Evolutionary conservation across 2,797 vertebrate genomes (phyloP), one percentile per base, ranked within the genome.

Genomic region (Sebastes iracundus): DNA sequence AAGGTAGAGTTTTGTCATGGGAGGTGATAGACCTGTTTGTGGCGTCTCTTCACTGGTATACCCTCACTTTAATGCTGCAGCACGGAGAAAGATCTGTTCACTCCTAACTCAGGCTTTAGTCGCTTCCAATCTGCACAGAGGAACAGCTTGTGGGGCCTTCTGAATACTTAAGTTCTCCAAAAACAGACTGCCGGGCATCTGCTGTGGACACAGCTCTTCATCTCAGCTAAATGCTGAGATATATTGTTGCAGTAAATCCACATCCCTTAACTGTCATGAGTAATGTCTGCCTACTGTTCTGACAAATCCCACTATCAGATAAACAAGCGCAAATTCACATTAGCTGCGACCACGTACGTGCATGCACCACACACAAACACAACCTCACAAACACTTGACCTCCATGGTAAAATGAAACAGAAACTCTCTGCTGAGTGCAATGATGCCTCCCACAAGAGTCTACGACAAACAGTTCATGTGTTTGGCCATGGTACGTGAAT

Each of bases 151-250:
- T 79, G 71, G 68, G 81, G 77, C 52, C 68, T 81, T 76, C 66
- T 82, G 66, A 86, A 86, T 78, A 65, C 71, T 84, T 82, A 80
- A 83, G 64, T 80, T 89, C 82, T 75, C 72, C 16, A 38, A 74
- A 87, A 90, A 83, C 88, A 93, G 87, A 88, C 90, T 89, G 90
- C 58, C 10, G n/a, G 85, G 81, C 86, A 90, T 91, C 87, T 94
- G 89, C 77, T 91, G 66, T 42, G 75, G 77, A 87, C 88, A 86
- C 62, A 88, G 75, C 70, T 76, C 58, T 85, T 49, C 2, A 22
- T 87, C 90, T 79, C 75, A 76, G 77, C 78, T 79, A 71, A 82
- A 80, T 71, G 72, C 66, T 71, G 23, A 82, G 38, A 77, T 81
- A 70, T 78, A 85, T 28, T 87, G 81, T 82, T 82, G 33, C 58